A percentile compares a stretch with the other conserved stretches of the same genome.
These are phyloP conservation scores for Apis cerana DNA, from an alignment of 1,140 invertebrate genomes.

Conservation along the genomic window DNA sequence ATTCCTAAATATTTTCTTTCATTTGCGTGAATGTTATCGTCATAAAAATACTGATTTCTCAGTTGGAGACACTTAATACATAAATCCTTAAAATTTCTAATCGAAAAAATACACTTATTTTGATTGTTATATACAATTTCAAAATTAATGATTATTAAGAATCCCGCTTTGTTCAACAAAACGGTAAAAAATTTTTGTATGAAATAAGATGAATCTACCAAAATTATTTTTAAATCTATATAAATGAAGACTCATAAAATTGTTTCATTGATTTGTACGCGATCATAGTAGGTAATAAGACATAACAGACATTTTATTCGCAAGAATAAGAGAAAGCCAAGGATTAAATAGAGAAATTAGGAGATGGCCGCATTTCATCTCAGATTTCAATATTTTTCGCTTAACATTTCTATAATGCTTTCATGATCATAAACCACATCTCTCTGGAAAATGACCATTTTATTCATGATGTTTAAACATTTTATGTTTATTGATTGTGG, in stretches of 20 bases:
- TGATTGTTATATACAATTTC: conserved; percentile 14
- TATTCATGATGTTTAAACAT: conserved; percentile 45
- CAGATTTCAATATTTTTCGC: conserved; percentile 59
- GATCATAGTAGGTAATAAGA: conserved; percentile 65
- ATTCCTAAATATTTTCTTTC: not conserved
- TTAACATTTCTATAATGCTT: conserved; percentile 50
- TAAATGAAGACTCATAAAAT: conserved; percentile 15
- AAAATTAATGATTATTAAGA: conserved; percentile 4
- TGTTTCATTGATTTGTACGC: conserved; percentile 25
- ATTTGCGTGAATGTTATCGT: not conserved
- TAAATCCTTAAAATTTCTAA: not conserved
- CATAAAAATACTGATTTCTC: not conserved
- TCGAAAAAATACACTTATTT: conserved; percentile 6
- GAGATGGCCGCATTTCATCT: conserved; percentile 78
- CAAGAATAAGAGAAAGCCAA: conserved; percentile 63
- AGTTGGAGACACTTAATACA: conserved; percentile 25
- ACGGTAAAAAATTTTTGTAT: conserved; percentile 6
- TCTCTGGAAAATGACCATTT: conserved; percentile 64
- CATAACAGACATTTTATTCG: conserved; percentile 64
- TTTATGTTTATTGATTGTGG: conserved; percentile 40
- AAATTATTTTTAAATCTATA: not conserved
- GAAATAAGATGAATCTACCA: conserved; percentile 3
- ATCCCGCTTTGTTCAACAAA: conserved; percentile 31
- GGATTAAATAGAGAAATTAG: conserved; percentile 66
- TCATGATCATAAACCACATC: conserved; percentile 58